Conservation (phyloP, 2,888 invertebrate genomes). For the Spilosoma lubricipeda region DNA sequence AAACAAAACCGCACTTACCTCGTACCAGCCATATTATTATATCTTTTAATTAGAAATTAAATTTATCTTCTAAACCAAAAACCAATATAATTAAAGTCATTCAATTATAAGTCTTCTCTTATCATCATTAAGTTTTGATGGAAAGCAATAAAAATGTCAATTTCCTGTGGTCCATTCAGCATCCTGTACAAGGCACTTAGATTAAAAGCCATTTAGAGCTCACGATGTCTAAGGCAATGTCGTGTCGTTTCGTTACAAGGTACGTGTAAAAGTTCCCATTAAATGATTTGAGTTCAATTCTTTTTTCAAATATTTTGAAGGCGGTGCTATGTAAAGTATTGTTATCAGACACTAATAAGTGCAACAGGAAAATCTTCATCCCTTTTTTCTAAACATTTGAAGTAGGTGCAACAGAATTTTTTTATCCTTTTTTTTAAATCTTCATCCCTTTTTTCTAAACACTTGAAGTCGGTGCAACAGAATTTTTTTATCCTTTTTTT, state of each 20-base stretch:
- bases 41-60: not conserved
- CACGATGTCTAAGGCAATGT: not conserved
- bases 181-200: slow-evolving; percentile 10
- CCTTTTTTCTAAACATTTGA: no score
- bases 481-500: no score
- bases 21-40: not conserved
- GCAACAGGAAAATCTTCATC: no score
- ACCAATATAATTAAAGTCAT: not conserved
- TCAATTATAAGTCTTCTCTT: not conserved
- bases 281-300: no score
- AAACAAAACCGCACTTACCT: not conserved
- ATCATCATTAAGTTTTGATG: slow-evolving; percentile 5
- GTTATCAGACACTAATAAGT: no score
- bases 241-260: not conserved
- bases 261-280: not conserved
- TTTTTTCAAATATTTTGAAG: no score
- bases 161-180: slow-evolving; percentile 14
- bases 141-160: slow-evolving; percentile 18
- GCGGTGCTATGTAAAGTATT: no score
- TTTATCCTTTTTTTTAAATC: no score
- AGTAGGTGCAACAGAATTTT: no score
- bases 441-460: no score
- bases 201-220: slow-evolving; percentile 6
- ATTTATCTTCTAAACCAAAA: not conserved
- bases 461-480: no score